Evolutionary conservation across 2,888 invertebrate genomes (phyloP).

Genomic region (Drosophila atripex): DNA sequence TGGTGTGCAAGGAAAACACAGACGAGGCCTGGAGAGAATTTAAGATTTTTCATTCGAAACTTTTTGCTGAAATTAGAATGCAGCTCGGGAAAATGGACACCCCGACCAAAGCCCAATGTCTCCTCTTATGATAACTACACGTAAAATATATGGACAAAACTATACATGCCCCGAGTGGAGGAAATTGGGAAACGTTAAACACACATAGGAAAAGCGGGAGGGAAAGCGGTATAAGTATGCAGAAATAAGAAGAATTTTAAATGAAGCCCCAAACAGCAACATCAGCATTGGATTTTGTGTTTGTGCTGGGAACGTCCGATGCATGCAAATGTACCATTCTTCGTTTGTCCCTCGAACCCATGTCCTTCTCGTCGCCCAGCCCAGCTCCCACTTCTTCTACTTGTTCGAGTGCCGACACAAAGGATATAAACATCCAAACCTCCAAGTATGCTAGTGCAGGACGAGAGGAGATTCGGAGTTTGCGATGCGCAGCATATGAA

Average conservation of each 20-base stretch:
- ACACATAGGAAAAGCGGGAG: slow-evolving; percentile 2
- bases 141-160: slow-evolving; percentile 44
- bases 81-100: slow-evolving; percentile 19
- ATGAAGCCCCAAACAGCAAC: slow-evolving; percentile 65
- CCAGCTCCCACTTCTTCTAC: slow-evolving; percentile 21
- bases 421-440: slow-evolving; percentile 64
- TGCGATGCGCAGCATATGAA: slow-evolving; percentile 74
- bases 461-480: slow-evolving; percentile 21
- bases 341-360: slow-evolving; percentile 37
- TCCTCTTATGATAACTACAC: slow-evolving; percentile 66
- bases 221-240: slow-evolving; percentile 63
- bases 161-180: slow-evolving; percentile 48
- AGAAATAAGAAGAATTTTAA: slow-evolving; percentile 71
- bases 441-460: slow-evolving; percentile 67
- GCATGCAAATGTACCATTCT: slow-evolving; percentile 62
- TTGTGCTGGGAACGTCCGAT: slow-evolving; percentile 51
- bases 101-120: slow-evolving; percentile 38
- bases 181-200: slow-evolving; percentile 38
- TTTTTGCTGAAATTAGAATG: slow-evolving; percentile 46
- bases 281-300: slow-evolving; percentile 39
- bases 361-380: slow-evolving; percentile 20
- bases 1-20: slow-evolving; percentile 31
- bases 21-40: slow-evolving; percentile 17
- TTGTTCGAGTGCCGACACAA: slow-evolving; percentile 51
- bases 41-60: slow-evolving; percentile 16